Conservation (phyloP, 2,797 vertebrate species). For the Dallia pectoralis region DNA sequence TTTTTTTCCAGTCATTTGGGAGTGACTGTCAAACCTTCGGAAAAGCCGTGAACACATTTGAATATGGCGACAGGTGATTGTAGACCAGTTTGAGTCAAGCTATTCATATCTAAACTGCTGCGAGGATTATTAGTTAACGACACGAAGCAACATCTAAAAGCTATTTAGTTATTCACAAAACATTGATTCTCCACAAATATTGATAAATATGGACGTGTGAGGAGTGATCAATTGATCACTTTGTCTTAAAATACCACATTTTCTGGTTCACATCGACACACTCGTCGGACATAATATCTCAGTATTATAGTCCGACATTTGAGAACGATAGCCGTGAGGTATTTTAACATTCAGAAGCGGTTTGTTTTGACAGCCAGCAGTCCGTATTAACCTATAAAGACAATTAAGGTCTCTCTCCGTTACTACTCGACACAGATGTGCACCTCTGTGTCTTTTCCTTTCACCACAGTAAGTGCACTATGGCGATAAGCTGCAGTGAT, state of each 20-base stretch:
- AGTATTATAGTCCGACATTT: neutral
- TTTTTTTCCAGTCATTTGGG: neutral
- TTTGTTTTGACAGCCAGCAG: slow-evolving; percentile 48
- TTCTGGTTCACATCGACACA: neutral
- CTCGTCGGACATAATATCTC: neutral
- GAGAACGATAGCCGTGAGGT: slow-evolving; percentile 16
- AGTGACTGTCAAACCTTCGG: neutral
- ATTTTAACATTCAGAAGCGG: slow-evolving; percentile 20
- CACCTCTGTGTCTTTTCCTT: slow-evolving; percentile 22
- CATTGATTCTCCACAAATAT: neutral
- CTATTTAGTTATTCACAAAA: neutral
- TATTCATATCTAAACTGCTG: too few species aligned
- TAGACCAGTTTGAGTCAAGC: neutral
- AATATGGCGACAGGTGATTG: neutral
- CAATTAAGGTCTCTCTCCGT: slow-evolving; percentile 16
- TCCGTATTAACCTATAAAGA: slow-evolving; percentile 36
- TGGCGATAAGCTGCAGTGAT: slow-evolving; percentile 45
- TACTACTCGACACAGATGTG: slow-evolving; percentile 19
- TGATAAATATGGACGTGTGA: neutral
- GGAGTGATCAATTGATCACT: neutral
- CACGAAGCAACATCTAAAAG: neutral
- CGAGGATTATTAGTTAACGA: neutral
- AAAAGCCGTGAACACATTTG: neutral
- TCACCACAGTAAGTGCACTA: slow-evolving; percentile 40
- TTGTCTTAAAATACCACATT: neutral